Evolutionary conservation across 2,888 invertebrate species (phyloP).

Genomic region (Yponomeuta evonymella): DNA sequence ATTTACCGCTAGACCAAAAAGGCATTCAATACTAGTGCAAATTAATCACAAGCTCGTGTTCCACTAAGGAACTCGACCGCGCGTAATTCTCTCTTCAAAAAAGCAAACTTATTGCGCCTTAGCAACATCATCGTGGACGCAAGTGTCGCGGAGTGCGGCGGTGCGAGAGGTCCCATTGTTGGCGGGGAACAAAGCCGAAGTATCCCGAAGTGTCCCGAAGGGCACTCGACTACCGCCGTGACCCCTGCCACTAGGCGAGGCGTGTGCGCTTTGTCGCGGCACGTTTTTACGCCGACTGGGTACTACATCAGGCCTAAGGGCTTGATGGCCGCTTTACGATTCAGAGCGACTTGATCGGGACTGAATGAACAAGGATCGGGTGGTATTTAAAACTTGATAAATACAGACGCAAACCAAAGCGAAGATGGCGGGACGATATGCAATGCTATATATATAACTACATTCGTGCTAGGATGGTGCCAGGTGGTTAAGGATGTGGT

Average conservation of each 20-base stretch:
- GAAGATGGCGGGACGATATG: no score
- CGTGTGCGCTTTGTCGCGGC: constrained; percentile 8
- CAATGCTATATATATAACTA: no score
- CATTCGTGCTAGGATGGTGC: no score
- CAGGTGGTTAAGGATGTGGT: no score
- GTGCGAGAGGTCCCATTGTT: constrained; percentile 3
- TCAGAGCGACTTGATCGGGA: background rate
- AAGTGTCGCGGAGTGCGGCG: background rate
- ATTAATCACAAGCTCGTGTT: background rate
- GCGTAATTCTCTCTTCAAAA: background rate
- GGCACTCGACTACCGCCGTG: background rate
- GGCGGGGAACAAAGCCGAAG: constrained; percentile 11
- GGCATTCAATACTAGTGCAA: no score
- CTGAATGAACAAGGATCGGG: background rate
- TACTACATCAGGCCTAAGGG: background rate
- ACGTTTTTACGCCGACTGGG: constrained; percentile 2
- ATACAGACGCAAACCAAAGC: no score
- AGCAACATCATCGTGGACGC: background rate
- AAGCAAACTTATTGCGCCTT: background rate
- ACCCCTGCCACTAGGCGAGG: background rate
- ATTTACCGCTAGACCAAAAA: no score
- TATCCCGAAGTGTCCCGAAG: background rate
- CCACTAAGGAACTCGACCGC: background rate
- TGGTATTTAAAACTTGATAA: background rate
- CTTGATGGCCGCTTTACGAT: constrained; percentile 5